Conservation (phyloP, 1,140 invertebrate genomes). For the Lithobius niger region DNA sequence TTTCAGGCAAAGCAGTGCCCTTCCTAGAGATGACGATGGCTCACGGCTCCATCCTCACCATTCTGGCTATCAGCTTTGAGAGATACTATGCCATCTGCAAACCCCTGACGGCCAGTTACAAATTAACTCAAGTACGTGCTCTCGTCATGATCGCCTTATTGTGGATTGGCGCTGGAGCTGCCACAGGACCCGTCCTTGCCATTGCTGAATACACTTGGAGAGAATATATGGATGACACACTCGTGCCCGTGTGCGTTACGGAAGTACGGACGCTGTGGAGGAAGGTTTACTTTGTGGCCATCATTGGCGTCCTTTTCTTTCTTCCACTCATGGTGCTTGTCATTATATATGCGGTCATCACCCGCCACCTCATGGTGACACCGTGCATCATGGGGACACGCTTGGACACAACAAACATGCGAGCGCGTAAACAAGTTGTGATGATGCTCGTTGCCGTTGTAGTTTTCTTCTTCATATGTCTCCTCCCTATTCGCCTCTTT, state of each 20-base stretch:
- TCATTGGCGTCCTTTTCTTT: constrained; percentile 67
- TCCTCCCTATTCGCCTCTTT: constrained; percentile 71
- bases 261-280: constrained; percentile 55
- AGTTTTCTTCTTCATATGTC: constrained; percentile 75
- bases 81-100: constrained; percentile 90
- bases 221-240: constrained; percentile 50
- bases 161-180: constrained; percentile 68
- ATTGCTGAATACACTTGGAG: constrained; percentile 53
- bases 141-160: constrained; percentile 64
- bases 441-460: constrained; percentile 81
- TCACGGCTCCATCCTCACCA: constrained; percentile 82
- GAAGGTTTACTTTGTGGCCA: constrained; percentile 59
- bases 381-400: constrained; percentile 31
- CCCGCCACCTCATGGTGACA: constrained; percentile 63
- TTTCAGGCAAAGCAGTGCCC: constrained; percentile 52
- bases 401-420: constrained; percentile 16
- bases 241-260: constrained; percentile 57
- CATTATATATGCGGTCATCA: constrained; percentile 67
- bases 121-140: constrained; percentile 74
- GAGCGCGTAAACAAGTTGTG: constrained; percentile 43
- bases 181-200: constrained; percentile 66
- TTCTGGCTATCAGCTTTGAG: constrained; percentile 75
- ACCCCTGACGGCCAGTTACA: constrained; percentile 74
- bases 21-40: constrained; percentile 86
- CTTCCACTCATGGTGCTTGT: constrained; percentile 64